Conservation (phyloP, 2,888 invertebrate species). For the Trichopria drosophilae region DNA sequence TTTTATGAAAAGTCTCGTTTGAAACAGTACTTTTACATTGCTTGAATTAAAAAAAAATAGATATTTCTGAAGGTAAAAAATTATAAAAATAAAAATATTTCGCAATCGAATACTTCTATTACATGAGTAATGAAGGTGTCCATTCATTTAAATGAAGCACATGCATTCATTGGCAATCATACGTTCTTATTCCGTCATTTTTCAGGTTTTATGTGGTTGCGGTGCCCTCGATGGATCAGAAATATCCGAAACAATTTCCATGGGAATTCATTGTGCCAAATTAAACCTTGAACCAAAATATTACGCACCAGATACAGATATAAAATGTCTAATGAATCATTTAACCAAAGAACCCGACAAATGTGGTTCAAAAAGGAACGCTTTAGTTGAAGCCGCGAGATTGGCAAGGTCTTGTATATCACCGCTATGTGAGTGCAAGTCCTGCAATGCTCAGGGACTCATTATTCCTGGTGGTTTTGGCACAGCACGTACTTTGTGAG, state of each 20-base stretch:
- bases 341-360: slow-evolving; percentile 37
- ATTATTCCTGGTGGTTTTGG: slow-evolving; percentile 66
- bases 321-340: slow-evolving; percentile 42
- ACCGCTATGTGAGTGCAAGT: slow-evolving; percentile 55
- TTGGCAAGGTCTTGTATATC: slow-evolving; percentile 59
- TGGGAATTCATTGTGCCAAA: slow-evolving; percentile 41
- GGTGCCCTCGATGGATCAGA: slow-evolving; percentile 64
- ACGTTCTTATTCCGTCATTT: not conserved
- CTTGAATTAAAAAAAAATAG: too few relatives aligned
- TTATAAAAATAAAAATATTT: too few relatives aligned
- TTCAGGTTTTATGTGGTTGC: slow-evolving; percentile 61
- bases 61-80: too few relatives aligned
- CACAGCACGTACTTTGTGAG: slow-evolving; percentile 63
- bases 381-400: slow-evolving; percentile 62
- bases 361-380: slow-evolving; percentile 52
- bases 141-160: not conserved
- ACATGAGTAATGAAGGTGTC: not conserved
- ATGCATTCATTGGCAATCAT: not conserved
- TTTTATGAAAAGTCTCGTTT: too few relatives aligned
- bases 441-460: slow-evolving; percentile 58
- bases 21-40: too few relatives aligned
- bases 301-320: slow-evolving; percentile 44
- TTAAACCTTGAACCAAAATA: slow-evolving; percentile 41
- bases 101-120: too few relatives aligned
- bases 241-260: slow-evolving; percentile 61